A percentile compares a stretch with the other conserved stretches of the same genome.
These are phyloP conservation scores for Arothron firmamentum DNA, from an alignment of 2,113 vertebrate genomes.

Conservation along the genomic window DNA sequence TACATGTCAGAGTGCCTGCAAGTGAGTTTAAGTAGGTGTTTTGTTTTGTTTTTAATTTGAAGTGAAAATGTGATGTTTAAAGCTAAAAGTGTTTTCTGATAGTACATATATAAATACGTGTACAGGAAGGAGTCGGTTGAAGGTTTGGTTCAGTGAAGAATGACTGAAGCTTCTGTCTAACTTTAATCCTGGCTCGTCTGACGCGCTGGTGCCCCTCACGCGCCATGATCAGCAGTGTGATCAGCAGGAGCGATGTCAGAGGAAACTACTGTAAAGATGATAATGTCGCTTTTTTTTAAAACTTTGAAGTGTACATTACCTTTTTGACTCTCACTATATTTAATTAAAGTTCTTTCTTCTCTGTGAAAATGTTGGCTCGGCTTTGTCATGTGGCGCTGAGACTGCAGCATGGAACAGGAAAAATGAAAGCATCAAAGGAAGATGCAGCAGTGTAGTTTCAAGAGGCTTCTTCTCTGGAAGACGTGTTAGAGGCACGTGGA, in stretches of 20 bases:
- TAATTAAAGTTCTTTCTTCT: slow-evolving; percentile 99
- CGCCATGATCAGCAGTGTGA: slow-evolving; percentile 71
- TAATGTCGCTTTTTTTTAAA: slow-evolving; percentile 91
- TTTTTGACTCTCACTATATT: slow-evolving; percentile 99
- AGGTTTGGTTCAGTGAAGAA: slow-evolving; percentile 21
- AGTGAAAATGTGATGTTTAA: slow-evolving; percentile 50
- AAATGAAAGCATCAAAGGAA: background rate
- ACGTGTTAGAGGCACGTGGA: too few relatives aligned
- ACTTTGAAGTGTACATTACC: slow-evolving; percentile 97
- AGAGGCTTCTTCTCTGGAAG: too few relatives aligned
- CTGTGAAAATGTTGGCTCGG: slow-evolving; percentile 76
- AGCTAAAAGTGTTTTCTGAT: slow-evolving; percentile 26
- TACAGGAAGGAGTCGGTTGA: slow-evolving; percentile 43
- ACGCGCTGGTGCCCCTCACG: slow-evolving; percentile 30
- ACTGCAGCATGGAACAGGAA: background rate
- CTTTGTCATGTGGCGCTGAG: slow-evolving; percentile 6
- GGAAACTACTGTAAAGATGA: slow-evolving; percentile 98
- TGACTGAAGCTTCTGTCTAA: slow-evolving; percentile 48
- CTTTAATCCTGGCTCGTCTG: slow-evolving; percentile 51
- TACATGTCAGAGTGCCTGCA: slow-evolving; percentile 32
- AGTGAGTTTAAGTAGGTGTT: slow-evolving; percentile 12
- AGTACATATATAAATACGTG: slow-evolving; percentile 51
- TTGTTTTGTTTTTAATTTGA: slow-evolving; percentile 31
- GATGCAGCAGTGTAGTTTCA: too few relatives aligned
- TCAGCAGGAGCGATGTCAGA: slow-evolving; percentile 48